phyloP scores from a whole-genome alignment of 2,888 invertebrate species.

The Petrolisthes cinctipes region DNA sequence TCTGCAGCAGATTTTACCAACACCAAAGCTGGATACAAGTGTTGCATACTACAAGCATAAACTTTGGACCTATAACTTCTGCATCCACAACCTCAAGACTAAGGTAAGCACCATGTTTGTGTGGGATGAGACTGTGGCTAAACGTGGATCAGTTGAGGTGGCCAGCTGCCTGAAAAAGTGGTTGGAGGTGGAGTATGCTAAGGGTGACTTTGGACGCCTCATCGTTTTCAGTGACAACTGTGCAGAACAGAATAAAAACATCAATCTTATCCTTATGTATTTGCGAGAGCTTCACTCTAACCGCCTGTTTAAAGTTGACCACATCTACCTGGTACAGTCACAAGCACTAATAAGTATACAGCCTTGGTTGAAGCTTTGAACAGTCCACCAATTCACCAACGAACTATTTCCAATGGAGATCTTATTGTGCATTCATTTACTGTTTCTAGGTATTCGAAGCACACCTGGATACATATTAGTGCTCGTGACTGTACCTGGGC shows the following conservation, averaged over 20 bases:
- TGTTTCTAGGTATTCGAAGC: too few species aligned
- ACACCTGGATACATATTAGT: too few species aligned
- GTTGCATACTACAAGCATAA: slow-evolving; percentile 23
- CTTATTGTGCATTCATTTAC: too few species aligned
- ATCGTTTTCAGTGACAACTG: slow-evolving; percentile 1
- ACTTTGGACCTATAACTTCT: slow-evolving; percentile 21
- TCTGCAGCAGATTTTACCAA: slow-evolving; percentile 20
- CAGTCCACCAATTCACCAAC: too few species aligned
- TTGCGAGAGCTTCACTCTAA: neutral
- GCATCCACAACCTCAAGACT: slow-evolving; percentile 15
- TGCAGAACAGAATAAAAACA: slow-evolving; percentile 19
- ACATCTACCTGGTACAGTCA: neutral
- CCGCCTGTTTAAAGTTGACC: neutral
- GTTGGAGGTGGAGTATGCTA: neutral
- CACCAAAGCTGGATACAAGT: slow-evolving; percentile 23
- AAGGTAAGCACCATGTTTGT: neutral
- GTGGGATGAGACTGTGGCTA: neutral
- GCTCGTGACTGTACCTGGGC: neutral
- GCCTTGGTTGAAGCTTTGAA: too few species aligned
- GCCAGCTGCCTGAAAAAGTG: neutral
- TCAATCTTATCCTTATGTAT: neutral
- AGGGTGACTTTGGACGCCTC: neutral
- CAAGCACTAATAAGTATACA: too few species aligned
- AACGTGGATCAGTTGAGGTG: neutral
- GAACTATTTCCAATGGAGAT: too few species aligned